Conservation (phyloP, 2,797 vertebrate species). For the Argya squamiceps region DNA sequence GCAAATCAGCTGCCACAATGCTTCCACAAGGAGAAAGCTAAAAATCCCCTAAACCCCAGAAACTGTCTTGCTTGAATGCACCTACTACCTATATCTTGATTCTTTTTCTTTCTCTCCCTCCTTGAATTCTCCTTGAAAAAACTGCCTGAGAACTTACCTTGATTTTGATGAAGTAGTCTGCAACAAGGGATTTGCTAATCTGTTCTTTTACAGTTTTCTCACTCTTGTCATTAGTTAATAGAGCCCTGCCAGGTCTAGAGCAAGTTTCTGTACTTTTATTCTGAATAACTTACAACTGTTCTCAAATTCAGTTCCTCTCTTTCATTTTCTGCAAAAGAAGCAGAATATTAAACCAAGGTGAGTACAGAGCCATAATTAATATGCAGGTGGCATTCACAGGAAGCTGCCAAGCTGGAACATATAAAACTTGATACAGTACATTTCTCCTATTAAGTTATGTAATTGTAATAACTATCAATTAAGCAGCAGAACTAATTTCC, state of each 20-base stretch:
- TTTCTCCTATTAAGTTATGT: neutral
- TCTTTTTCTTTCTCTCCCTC: neutral
- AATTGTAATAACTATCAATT: slow-evolving; percentile 6
- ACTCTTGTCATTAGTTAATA: slow-evolving; percentile 2
- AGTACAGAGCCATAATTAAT: neutral
- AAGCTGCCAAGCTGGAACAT: neutral
- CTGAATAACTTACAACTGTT: slow-evolving; percentile 23
- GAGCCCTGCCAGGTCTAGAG: slow-evolving; percentile 8
- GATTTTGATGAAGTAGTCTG: slow-evolving; percentile 17
- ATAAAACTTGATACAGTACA: neutral
- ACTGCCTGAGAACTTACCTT: slow-evolving; percentile 10
- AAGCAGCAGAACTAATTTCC: slow-evolving; percentile 6
- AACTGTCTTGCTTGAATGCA: neutral
- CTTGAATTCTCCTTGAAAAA: slow-evolving; percentile 44
- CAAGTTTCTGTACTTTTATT: slow-evolving; percentile 35
- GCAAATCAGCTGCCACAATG: slow-evolving; percentile 5
- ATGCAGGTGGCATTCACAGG: slow-evolving; percentile 7
- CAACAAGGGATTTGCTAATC: slow-evolving; percentile 28
- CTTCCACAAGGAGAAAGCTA: slow-evolving; percentile 16
- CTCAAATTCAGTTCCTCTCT: slow-evolving; percentile 1
- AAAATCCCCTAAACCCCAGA: neutral
- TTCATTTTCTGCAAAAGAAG: slow-evolving; percentile 30
- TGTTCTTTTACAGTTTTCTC: slow-evolving; percentile 36
- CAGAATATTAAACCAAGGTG: slow-evolving; percentile 34
- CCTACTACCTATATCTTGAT: neutral